Conservation (phyloP, 2,797 vertebrate species). For the Synaphobranchus kaupii region DNA sequence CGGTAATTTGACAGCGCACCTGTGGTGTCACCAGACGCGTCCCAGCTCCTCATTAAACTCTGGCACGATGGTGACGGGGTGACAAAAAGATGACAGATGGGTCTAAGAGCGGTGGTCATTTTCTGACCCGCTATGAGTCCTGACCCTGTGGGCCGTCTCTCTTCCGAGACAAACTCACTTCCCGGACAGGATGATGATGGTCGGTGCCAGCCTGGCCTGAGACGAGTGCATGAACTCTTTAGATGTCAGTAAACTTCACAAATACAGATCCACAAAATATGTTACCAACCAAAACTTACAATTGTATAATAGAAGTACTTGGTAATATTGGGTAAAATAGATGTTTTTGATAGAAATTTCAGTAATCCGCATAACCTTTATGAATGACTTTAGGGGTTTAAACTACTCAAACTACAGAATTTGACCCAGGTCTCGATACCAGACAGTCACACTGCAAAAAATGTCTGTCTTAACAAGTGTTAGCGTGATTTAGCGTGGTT, state of each 20-base stretch:
- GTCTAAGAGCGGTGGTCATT: background rate
- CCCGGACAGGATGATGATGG: background rate
- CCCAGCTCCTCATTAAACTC: constrained; percentile 21
- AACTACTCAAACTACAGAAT: background rate
- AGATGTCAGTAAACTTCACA: background rate
- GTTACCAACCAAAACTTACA: no score
- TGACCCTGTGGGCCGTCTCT: background rate
- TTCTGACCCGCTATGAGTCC: background rate
- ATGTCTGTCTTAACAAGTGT: no score
- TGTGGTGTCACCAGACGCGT: background rate
- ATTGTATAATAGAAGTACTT: background rate
- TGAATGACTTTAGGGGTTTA: background rate
- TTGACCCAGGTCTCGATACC: background rate
- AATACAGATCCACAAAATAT: background rate
- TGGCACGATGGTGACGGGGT: constrained; percentile 4
- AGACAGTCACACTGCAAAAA: no score
- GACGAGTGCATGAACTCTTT: background rate
- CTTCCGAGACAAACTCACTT: background rate
- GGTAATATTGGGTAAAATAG: background rate
- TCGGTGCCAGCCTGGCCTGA: background rate
- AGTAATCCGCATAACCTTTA: background rate
- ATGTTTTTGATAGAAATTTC: background rate
- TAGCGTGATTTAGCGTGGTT: no score
- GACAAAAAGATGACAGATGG: constrained; percentile 23
- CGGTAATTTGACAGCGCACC: background rate